Evolutionary conservation across 1,140 invertebrate genomes (phyloP), one percentile per base, ranked within the genome.

Genomic region (Nymphalis io): DNA sequence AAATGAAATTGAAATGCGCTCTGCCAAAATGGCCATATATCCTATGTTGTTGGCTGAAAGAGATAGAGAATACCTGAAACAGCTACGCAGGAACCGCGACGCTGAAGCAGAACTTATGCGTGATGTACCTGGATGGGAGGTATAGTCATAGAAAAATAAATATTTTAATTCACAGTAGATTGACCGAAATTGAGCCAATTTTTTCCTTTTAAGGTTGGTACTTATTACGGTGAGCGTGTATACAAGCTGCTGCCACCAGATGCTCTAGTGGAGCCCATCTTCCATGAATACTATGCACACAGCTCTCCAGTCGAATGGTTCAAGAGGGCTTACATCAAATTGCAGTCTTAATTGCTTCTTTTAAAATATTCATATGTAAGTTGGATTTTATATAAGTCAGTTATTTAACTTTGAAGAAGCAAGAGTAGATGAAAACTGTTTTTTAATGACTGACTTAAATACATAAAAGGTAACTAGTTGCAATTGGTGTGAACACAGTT

Each of bases 51-150:
- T 95, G 27, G 97, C 97, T 8, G 97, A 98, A 91, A 93, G 94
- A 75, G 96, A 98, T 84, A 89, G 97, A 75, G 94, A 94, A 92
- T 97, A 94, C 78, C 88, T 99, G 81, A 98, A 96, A 78, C 95
- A 97, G 80, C 62, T 97, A 2, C 93, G 95, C 60, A 93, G 93
- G 55, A 98, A 97, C 89, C 93, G 96, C 16, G 96, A 98, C 60
- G 95, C 95, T 65, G 97, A 99, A 90, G 93, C 93, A 48, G 94
- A 96, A 68, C 91, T 98, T 11, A 98, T 98, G 98, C 94, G 94
- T 68, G 94, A 98, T 88, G 96, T 97, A 3, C 95, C 95, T 67
- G 96, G 96, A 78, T 98, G 98, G 98, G 94, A 95, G 92, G 93
- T 92, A 78, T 82, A 38, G 6, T 5, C 6, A 5, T 33, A 8